phyloP scores from a whole-genome alignment of 2,113 vertebrate genomes.

The Otus sunia region DNA sequence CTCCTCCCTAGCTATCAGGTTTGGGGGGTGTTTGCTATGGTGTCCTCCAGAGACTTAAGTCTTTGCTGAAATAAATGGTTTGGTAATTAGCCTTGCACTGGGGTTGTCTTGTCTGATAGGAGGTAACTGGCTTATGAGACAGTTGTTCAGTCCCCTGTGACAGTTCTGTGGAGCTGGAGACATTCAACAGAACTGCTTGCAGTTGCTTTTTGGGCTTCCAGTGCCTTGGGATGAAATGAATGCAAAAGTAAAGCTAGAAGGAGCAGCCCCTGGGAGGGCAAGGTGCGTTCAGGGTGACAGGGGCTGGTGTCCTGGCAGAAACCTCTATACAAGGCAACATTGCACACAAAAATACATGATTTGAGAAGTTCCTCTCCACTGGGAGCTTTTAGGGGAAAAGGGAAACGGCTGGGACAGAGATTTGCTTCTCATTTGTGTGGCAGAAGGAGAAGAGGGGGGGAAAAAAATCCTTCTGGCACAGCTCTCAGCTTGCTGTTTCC shows the following conservation, averaged over 20 bases:
- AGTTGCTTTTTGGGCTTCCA: not conserved
- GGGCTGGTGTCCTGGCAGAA: not conserved
- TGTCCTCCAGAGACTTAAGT: not conserved
- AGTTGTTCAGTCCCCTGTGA: not conserved
- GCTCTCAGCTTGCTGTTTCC: not conserved
- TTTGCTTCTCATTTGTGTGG: not conserved
- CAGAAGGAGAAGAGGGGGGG: not conserved
- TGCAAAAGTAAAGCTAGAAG: not conserved
- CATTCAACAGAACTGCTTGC: not conserved
- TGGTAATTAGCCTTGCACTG: not conserved
- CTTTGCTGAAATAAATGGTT: not conserved
- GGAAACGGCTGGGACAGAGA: not conserved
- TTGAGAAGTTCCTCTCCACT: not conserved
- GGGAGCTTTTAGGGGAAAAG: not conserved
- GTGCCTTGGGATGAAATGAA: not conserved
- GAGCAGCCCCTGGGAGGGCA: not conserved
- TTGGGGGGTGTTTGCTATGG: not conserved
- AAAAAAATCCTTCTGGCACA: not conserved
- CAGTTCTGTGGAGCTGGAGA: not conserved
- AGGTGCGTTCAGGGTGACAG: not conserved
- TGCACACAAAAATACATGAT: not conserved
- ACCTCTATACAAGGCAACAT: not conserved
- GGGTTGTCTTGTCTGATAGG: not conserved
- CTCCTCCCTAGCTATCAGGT: not conserved
- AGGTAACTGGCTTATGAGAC: not conserved